Base-by-base conservation (phyloP, 2,888 invertebrate species). In the Myopa testacea region DNA sequence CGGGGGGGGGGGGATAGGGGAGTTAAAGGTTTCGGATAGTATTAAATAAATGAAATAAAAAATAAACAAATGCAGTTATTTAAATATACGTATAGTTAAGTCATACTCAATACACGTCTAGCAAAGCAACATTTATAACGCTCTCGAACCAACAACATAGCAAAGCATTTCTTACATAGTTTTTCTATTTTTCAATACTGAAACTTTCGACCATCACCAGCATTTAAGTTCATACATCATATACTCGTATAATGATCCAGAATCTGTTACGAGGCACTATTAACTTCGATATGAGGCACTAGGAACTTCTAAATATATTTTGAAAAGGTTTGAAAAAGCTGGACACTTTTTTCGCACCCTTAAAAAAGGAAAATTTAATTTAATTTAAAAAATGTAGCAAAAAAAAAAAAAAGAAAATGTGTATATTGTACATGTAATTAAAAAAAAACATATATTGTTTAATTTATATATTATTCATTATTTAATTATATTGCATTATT, bases 291-390 rank as follows among this genome's bases (percentile, higher is more conserved):
- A 38, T 50, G 6, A 34, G 45, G 69, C 55, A 60, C 60, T 82
- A 83, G 77, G 82, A 81, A 75, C 82, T 82, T 83, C 83, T 87
- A 77, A 87, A 87, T 70, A 87, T 85, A 77, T 82, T 86, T 80
- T 87, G 87, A 74, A 87, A 82, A 77, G 87, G 87, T 81, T 84
- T 87, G 83, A 87, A 87, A 80, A 87, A 83, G 78, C 87, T 83
- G 83, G 87, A 87, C 78, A 87, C 85, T 80, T 86, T 86, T 80
- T 85, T 86, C 82, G 85, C 79, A 82, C 85, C 85, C 87, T 87
- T 83, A 34, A 34, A 37, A 74, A 45, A 45, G 45, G 1, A 8
- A 45, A 45, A 45, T 10, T 45, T 45, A 45, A 45, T 45, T 45
- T 45, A 45, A 26, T 26, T 26, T 26, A 26, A 26, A 26, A 26